Conservation (phyloP, 1,140 invertebrate genomes). For the Ips typographus region DNA sequence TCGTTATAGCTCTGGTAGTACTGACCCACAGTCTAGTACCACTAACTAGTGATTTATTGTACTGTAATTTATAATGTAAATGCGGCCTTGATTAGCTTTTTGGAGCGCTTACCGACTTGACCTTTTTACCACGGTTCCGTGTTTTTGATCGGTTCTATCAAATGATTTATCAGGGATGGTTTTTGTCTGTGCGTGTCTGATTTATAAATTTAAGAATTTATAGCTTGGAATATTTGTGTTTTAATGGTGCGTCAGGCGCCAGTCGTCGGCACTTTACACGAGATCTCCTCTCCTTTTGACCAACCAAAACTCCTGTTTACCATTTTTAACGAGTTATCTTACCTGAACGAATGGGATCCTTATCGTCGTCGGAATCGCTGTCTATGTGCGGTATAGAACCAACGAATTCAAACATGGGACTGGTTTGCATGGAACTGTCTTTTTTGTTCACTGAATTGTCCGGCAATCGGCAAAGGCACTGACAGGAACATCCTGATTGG, state of each 20-base stretch:
- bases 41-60: slow-evolving; percentile 32
- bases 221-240: too few species aligned
- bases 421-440: slow-evolving; percentile 54
- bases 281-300: too few species aligned
- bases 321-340: slow-evolving; percentile 20
- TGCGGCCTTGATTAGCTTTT: slow-evolving; percentile 35
- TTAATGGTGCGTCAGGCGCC: too few species aligned
- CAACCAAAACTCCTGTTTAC: too few species aligned
- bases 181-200: too few species aligned
- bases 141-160: not conserved
- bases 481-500: slow-evolving; percentile 47
- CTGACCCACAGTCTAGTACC: slow-evolving; percentile 33
- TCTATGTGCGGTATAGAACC: slow-evolving; percentile 72
- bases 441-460: slow-evolving; percentile 43
- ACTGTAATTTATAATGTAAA: slow-evolving; percentile 36
- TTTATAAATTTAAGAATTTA: too few species aligned
- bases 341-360: slow-evolving; percentile 52
- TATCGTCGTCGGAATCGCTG: slow-evolving; percentile 68
- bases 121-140: slow-evolving; percentile 18
- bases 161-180: too few species aligned
- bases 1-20: slow-evolving; percentile 22
- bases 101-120: slow-evolving; percentile 29
- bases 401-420: slow-evolving; percentile 64
- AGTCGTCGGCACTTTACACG: too few species aligned
- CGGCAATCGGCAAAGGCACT: slow-evolving; percentile 44